Evolutionary conservation across 1,140 invertebrate species (phyloP).

Genomic region (Drosophila melanogaster): Release_6_plus_ISO1_MT NT_037436.4:11151001-11151500

Average conservation of each 20-base stretch:
- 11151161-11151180: conserved; percentile 57
- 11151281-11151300: neutral
- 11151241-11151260: conserved; percentile 82
- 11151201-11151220: conserved; percentile 29
- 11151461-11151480: conserved; percentile 40
- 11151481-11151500: conserved; percentile 5
- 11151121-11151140: conserved; percentile 83
- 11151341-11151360: conserved; percentile 22
- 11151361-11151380: conserved; percentile 17
- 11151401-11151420: conserved; percentile 9
- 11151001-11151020: conserved; percentile 38
- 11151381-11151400: neutral
- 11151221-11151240: conserved; percentile 68
- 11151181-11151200: conserved; percentile 58
- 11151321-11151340: conserved; percentile 76
- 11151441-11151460: conserved; percentile 26
- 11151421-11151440: conserved; percentile 44
- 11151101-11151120: conserved; percentile 80
- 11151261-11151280: conserved; percentile 42
- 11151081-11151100: conserved; percentile 81
- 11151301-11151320: conserved; percentile 39
- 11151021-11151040: conserved; percentile 69
- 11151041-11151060: conserved; percentile 63
- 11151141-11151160: conserved; percentile 77
- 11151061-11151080: conserved; percentile 41